These are phyloP conservation scores for Harpagifer antarcticus DNA, from an alignment of 2,797 vertebrate genomes.

Conservation along the genomic window DNA sequence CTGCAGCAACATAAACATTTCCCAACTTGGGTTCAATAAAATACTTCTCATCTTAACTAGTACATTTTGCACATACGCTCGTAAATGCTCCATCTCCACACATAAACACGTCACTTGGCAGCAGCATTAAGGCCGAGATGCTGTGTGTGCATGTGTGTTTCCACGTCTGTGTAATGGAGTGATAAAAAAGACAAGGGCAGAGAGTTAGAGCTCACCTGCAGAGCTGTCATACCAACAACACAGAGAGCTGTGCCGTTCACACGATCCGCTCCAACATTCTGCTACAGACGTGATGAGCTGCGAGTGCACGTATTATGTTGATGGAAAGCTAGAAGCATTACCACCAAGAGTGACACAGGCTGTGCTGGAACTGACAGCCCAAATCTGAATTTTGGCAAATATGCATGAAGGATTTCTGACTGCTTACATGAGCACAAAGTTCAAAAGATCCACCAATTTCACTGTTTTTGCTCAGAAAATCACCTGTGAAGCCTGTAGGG, in stretches of 20 bases:
- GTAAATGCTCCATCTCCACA: background rate
- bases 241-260: conserved; percentile 14
- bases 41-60: too few relatives aligned
- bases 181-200: conserved; percentile 33
- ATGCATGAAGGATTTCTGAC: background rate
- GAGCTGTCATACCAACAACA: conserved; percentile 46
- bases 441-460: background rate
- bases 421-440: background rate
- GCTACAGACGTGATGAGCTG: conserved; percentile 43
- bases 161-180: conserved; percentile 33
- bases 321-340: conserved; percentile 23
- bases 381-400: conserved; percentile 4
- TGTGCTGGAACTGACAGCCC: conserved; percentile 4
- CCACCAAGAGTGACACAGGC: conserved; percentile 16
- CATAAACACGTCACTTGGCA: background rate
- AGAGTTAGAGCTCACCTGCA: conserved; percentile 42
- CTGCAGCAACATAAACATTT: too few relatives aligned
- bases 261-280: conserved; percentile 2
- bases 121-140: background rate
- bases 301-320: conserved; percentile 38
- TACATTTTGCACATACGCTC: background rate
- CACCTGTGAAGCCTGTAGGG: background rate
- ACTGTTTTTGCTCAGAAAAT: background rate
- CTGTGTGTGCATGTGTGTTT: background rate
- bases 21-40: too few relatives aligned